phyloP scores from a whole-genome alignment of 2,888 invertebrate genomes.

The Doris montereyensis region DNA sequence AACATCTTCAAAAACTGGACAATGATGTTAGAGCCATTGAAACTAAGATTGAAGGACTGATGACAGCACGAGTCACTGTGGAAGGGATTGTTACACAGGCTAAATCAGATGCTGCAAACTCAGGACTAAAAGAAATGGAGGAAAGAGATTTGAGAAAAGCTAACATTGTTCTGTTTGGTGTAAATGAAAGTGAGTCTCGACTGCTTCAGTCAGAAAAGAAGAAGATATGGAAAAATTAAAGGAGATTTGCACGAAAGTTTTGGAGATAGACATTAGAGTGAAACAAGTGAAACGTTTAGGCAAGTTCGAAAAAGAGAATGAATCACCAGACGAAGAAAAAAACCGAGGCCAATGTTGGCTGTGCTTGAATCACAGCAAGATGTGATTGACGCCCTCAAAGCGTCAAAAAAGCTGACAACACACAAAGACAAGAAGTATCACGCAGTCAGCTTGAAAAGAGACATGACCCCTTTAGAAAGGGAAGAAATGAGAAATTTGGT shows the following conservation, averaged over 20 bases:
- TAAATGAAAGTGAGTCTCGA: neutral
- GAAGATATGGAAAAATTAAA: neutral
- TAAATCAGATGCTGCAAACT: neutral
- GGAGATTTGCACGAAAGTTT: neutral
- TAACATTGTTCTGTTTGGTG: neutral
- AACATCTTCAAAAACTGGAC: neutral
- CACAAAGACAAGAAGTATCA: neutral
- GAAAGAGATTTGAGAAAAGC: too few relatives aligned
- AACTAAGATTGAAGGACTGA: neutral
- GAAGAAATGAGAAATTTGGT: slow-evolving; percentile 14
- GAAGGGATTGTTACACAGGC: neutral
- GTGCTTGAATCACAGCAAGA: too few relatives aligned
- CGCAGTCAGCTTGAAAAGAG: neutral
- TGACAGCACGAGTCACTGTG: neutral
- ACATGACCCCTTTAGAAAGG: slow-evolving; percentile 7
- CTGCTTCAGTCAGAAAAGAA: too few relatives aligned
- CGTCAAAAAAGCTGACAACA: neutral
- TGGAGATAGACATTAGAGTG: too few relatives aligned
- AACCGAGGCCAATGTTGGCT: neutral
- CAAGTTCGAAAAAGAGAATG: neutral
- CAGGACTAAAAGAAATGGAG: neutral
- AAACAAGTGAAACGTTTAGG: neutral
- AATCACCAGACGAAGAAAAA: neutral
- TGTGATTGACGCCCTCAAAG: too few relatives aligned
- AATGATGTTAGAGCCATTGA: too few relatives aligned